Base-by-base conservation (phyloP, 2,888 invertebrate genomes). In the Netelia melanura region DNA sequence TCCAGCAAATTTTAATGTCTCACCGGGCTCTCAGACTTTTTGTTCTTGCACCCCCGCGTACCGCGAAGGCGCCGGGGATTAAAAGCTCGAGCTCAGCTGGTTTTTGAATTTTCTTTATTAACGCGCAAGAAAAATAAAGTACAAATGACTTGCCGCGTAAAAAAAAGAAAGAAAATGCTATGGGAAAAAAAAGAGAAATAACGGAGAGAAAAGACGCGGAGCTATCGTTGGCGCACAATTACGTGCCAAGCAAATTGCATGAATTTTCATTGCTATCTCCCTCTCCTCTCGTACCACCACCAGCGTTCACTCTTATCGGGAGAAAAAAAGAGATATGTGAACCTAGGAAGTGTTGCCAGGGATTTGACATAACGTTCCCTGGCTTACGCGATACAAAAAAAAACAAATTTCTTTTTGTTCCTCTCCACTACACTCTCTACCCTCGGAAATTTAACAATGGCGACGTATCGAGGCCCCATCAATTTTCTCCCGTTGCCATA, bases 81-180 rank as follows among this genome's bases (percentile, higher is more conserved):
- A 82, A 82, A 79, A 82, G 76, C 65, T 79, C 71, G 64, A 75
- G 65, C 71, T 71, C 64, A n/a, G 79, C 75, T 67, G 76, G 70
- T 82, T 82, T 38, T 38, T 75, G 74, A 85, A 85, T 85, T 85
- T 85, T 82, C 82, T 80, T 82, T 76, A 85, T 82, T 85, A 85
- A 82, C 82, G 72, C 48, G 23, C 38, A 77, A 52, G 61, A 84
- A 74, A 78, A 81, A 81, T 75, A 78, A 84, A 78, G 78, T 76
- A 74, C 44, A 48, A 77, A 54, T 30, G 54, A 30, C 72, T 61
- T 25, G 78, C 30, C 6, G 21, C 44, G 52, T 54, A 6, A 70
- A 48, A 38, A 52, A 48, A 52, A 25, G 52, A 52, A 25, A 1
- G 52, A 25, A 25, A 5, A 48, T 6, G 44, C 23, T 38, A 21